These are phyloP conservation scores for Goniozus legneri DNA, from an alignment of 1,140 invertebrate species.

Conservation along the genomic window DNA sequence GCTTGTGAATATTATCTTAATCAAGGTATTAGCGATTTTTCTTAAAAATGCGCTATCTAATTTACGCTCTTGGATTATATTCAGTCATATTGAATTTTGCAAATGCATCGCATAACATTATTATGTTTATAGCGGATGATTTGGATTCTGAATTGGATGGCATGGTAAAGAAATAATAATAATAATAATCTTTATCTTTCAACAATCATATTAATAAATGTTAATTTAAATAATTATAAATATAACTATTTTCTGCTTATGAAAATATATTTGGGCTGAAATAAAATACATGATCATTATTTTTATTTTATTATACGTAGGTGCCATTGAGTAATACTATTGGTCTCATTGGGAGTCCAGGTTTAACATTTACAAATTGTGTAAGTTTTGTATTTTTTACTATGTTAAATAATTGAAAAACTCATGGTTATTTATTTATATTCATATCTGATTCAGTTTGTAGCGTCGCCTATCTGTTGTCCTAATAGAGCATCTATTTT, in stretches of 20 bases:
- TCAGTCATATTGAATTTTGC: too few species aligned
- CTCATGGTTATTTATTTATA: slow-evolving; percentile 1
- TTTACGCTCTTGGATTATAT: too few species aligned
- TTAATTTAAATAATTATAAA: slow-evolving; percentile 5
- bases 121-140: slow-evolving; percentile 82
- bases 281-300: too few species aligned
- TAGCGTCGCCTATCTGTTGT: slow-evolving; percentile 80
- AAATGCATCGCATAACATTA: slow-evolving; percentile 59
- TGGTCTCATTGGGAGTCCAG: slow-evolving; percentile 61
- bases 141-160: slow-evolving; percentile 76
- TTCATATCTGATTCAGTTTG: slow-evolving; percentile 57
- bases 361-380: slow-evolving; percentile 69
- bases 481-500: slow-evolving; percentile 84
- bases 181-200: slow-evolving; percentile 11
- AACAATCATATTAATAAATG: slow-evolving; percentile 22
- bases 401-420: slow-evolving; percentile 1
- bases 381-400: slow-evolving; percentile 54
- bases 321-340: slow-evolving; percentile 64
- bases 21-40: too few species aligned
- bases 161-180: slow-evolving; percentile 64
- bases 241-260: not conserved
- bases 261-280: too few species aligned
- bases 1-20: too few species aligned
- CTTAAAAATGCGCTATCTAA: too few species aligned
- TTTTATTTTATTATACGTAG: slow-evolving; percentile 56